Percentiles rank a stretch among this genome's conserved stretches.
Evolutionary conservation across 2,113 vertebrate genomes (phyloP).

Genomic region (Oxyruncus cristatus): DNA sequence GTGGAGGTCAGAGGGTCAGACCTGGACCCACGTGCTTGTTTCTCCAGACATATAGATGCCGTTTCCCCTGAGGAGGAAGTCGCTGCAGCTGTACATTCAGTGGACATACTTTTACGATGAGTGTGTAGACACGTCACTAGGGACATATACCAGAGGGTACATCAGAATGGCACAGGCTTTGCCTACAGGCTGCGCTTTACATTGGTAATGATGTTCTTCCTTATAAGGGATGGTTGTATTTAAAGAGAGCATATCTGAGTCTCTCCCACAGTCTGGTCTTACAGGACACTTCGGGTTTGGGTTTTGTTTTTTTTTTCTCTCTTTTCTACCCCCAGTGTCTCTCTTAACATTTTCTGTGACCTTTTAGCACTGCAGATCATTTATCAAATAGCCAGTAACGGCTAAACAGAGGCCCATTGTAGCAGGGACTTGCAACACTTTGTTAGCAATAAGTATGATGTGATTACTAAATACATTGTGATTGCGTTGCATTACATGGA

Average conservation of each 20-base stretch:
- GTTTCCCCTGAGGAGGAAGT: background rate
- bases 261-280: background rate
- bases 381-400: background rate
- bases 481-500: background rate
- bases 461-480: background rate
- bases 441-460: background rate
- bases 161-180: background rate
- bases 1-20: background rate
- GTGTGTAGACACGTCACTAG: background rate
- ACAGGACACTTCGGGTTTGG: background rate
- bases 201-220: background rate
- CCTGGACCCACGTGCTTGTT: background rate
- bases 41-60: background rate
- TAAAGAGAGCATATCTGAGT: background rate
- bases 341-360: background rate
- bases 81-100: background rate
- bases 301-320: rapidly evolving
- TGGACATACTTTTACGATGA: background rate
- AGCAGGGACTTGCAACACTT: background rate
- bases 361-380: background rate
- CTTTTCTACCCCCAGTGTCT: rapidly evolving
- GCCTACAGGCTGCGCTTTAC: background rate
- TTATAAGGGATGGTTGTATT: constrained; percentile 6
- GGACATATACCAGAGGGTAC: background rate
- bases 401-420: background rate